Percentiles rank a stretch among this genome's conserved stretches.
Conservation (phyloP, 2,888 invertebrate species). For the Neoaliturus tenellus region DNA sequence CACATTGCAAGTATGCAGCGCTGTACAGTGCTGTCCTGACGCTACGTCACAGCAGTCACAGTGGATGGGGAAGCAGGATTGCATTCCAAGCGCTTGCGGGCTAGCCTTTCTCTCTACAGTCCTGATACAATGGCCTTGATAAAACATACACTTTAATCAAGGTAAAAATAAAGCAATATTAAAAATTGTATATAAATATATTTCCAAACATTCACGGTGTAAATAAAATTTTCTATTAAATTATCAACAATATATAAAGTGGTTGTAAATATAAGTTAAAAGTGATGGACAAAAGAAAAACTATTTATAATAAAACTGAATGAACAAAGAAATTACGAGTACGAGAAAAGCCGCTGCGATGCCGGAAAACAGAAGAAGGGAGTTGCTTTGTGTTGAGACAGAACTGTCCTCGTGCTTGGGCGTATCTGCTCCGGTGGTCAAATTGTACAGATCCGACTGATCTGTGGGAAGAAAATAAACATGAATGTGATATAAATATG, state of each 20-base stretch:
- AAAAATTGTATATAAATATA: constrained; percentile 8
- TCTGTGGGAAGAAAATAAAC: constrained; percentile 1
- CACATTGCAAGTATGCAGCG: too few species aligned
- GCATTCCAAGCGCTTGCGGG: too few species aligned
- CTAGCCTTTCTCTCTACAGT: too few species aligned
- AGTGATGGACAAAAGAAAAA: background rate
- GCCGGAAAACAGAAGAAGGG: background rate
- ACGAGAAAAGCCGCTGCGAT: background rate
- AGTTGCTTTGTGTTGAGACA: background rate
- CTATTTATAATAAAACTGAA: constrained; percentile 41
- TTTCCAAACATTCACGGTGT: constrained; percentile 14
- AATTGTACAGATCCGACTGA: constrained; percentile 38
- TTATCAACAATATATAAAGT: constrained; percentile 32
- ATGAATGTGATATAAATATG: too few species aligned
- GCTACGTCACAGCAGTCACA: too few species aligned
- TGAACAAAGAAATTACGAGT: constrained; percentile 23
- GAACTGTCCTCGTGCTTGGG: constrained; percentile 40
- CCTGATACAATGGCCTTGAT: too few species aligned
- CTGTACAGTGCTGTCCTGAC: too few species aligned
- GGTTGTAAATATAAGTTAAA: background rate
- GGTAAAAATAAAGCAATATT: background rate
- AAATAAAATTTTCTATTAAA: constrained; percentile 20
- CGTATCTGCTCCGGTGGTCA: constrained; percentile 5
- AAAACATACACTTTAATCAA: too few species aligned
- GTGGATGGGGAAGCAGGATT: too few species aligned